Evolutionary conservation across 1,140 invertebrate species (phyloP), one percentile per base, ranked within the genome.

Genomic region (Heliconius himera): DNA sequence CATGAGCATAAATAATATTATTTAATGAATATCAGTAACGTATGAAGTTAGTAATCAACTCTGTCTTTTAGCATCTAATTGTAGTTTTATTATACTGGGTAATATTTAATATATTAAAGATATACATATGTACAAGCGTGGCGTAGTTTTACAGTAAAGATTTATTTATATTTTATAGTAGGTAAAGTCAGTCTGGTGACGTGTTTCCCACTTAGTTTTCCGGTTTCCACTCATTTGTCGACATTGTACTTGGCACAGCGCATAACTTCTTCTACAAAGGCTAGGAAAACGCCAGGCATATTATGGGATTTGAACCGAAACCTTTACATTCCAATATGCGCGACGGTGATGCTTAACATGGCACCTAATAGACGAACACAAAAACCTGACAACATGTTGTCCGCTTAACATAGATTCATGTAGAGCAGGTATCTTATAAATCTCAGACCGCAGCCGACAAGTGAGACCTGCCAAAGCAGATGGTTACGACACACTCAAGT

Each of bases 401-500:
- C 26, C 60, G 8, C 26, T 66, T 29, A 66, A 66, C 26, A 13
- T 16, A 66, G 60, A 66, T 66, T 76, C 84, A 84, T 84, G 83
- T 85, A 84, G 82, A 85, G 87, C 83, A 80, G 71, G 82, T 75
- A 87, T 82, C 84, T 82, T 82, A 81, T 84, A 89, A 90, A 89
- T 90, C 89, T 84, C 81, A 82, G 81, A 81, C 84, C 79, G 85
- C 83, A 85, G 90, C 85, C 81, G 84, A 84, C 82, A 86, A 76
- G 82, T 83, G 76, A 76, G 85, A 88, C 87, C 89, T 93, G 92
- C 90, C 92, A 93, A 91, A 89, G 85, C 85, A 87, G 84, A 92
- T 86, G 84, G 86, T 93, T 92, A 91, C 90, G 88, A 93, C 89
- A 93, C 90, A 85, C 85, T 87, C 86, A 85, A 89, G 88, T 90